These are phyloP conservation scores for Cyprinella venusta DNA, from an alignment of 2,797 vertebrate genomes.

Conservation along the genomic window DNA sequence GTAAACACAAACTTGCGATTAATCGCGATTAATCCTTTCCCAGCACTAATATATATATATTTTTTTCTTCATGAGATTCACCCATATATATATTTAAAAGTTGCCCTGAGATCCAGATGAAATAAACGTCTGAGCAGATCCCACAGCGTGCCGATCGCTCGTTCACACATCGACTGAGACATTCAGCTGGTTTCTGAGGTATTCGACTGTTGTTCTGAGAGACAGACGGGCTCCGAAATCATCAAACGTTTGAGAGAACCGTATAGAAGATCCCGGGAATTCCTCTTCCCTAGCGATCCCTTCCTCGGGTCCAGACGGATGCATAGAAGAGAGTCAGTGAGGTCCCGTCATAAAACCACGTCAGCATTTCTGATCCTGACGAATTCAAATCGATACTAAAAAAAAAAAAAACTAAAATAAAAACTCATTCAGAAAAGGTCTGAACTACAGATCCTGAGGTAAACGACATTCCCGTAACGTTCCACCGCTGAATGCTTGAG, in stretches of 20 bases:
- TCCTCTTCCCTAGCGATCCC: neutral
- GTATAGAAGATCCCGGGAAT: neutral
- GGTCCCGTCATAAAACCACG: constrained; percentile 6
- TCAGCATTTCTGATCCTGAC: constrained; percentile 68
- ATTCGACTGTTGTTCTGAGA: neutral
- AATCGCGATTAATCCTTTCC: too few species aligned
- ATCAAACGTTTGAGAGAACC: neutral
- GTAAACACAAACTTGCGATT: too few species aligned
- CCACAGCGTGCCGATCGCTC: too few species aligned
- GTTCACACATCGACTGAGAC: neutral
- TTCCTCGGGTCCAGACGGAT: neutral
- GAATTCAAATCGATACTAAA: constrained; percentile 62
- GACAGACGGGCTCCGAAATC: neutral
- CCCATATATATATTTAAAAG: neutral
- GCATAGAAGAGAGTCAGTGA: constrained; percentile 5
- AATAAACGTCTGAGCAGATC: neutral
- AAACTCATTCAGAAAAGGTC: constrained; percentile 78
- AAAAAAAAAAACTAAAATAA: constrained; percentile 66
- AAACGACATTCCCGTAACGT: constrained; percentile 65
- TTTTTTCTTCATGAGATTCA: neutral
- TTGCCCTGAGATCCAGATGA: constrained; percentile 9
- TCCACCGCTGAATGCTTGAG: constrained; percentile 77
- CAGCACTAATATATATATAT: too few species aligned
- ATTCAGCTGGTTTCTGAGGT: constrained; percentile 22
- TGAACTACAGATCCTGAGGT: constrained; percentile 79